Evolutionary conservation across 2,113 vertebrate genomes (phyloP).

Genomic region (Gambusia affinis): DNA sequence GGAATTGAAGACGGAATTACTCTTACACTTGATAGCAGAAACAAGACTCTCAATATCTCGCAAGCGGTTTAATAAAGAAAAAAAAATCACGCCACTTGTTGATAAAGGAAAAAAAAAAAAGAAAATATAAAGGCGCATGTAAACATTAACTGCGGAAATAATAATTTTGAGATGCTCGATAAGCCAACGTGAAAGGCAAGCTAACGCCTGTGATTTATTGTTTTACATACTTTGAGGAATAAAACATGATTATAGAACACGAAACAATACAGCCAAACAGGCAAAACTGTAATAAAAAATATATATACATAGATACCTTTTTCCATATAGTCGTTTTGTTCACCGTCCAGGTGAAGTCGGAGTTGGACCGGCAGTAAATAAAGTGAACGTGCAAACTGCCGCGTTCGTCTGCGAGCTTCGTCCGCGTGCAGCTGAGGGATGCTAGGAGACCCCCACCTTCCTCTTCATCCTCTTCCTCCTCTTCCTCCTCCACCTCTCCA

Average conservation of each 20-base stretch:
- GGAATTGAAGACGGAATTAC: neutral
- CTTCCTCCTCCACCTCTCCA: too few species aligned
- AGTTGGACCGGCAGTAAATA: neutral
- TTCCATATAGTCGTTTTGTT: neutral
- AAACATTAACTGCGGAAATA: too few species aligned
- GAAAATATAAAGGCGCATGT: too few species aligned
- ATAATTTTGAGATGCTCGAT: neutral
- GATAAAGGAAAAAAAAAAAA: neutral
- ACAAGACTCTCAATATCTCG: neutral
- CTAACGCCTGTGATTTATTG: neutral
- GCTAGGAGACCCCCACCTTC: neutral
- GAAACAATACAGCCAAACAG: neutral
- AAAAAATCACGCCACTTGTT: neutral
- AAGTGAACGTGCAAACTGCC: neutral
- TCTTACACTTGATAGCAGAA: neutral
- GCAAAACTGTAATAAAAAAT: neutral
- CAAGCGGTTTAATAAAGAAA: neutral
- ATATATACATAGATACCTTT: neutral
- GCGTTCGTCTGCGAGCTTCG: neutral
- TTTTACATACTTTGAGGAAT: neutral
- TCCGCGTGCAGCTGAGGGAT: slow-evolving; percentile 3
- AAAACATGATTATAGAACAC: neutral
- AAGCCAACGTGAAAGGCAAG: neutral
- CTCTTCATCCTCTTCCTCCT: too few species aligned
- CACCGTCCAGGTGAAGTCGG: neutral